A percentile compares a stretch with the other conserved stretches of the same genome.
Conservation (phyloP, 2,888 invertebrate genomes). For the Busseola fusca region DNA sequence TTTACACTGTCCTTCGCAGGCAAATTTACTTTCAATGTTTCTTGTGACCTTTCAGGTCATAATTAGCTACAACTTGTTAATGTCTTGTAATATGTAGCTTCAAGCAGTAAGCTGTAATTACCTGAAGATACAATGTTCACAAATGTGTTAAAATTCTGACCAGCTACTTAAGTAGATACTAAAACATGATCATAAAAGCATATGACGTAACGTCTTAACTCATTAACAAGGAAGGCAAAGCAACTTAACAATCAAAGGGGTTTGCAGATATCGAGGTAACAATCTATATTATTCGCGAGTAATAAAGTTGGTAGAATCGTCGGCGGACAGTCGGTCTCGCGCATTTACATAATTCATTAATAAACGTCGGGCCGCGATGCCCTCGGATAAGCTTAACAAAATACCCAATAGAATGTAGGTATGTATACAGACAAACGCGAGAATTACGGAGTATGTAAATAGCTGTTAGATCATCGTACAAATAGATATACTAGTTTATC, state of each 20-base stretch:
- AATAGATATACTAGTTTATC: slow-evolving; percentile 21
- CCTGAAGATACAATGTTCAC: slow-evolving; percentile 42
- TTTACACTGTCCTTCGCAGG: slow-evolving; percentile 20
- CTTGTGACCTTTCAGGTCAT: slow-evolving; percentile 45
- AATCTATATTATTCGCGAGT: slow-evolving; percentile 76
- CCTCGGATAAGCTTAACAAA: slow-evolving; percentile 82
- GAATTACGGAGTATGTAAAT: slow-evolving; percentile 51
- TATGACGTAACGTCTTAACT: slow-evolving; percentile 42
- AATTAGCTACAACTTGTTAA: slow-evolving; percentile 58
- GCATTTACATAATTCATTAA: slow-evolving; percentile 86
- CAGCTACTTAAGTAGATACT: slow-evolving; percentile 25
- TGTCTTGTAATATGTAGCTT: slow-evolving; percentile 46
- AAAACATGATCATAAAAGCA: slow-evolving; percentile 37
- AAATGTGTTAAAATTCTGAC: slow-evolving; percentile 40
- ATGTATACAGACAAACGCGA: slow-evolving; percentile 68
- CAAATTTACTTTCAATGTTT: slow-evolving; percentile 46
- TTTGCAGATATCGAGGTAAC: slow-evolving; percentile 53
- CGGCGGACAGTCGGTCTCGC: slow-evolving; percentile 71
- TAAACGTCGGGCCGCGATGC: slow-evolving; percentile 82
- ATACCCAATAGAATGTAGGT: slow-evolving; percentile 76
- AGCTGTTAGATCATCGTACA: slow-evolving; percentile 39
- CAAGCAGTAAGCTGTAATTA: slow-evolving; percentile 43
- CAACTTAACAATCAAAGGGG: slow-evolving; percentile 56
- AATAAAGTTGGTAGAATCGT: slow-evolving; percentile 75
- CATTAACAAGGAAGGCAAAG: slow-evolving; percentile 45